A percentile compares a stretch with the other conserved stretches of the same genome.
Evolutionary conservation across 30 jellyfish, hydroid and myxozoan species (phyloP).

Genomic region (Chrysaora quinquecirrha): DNA sequence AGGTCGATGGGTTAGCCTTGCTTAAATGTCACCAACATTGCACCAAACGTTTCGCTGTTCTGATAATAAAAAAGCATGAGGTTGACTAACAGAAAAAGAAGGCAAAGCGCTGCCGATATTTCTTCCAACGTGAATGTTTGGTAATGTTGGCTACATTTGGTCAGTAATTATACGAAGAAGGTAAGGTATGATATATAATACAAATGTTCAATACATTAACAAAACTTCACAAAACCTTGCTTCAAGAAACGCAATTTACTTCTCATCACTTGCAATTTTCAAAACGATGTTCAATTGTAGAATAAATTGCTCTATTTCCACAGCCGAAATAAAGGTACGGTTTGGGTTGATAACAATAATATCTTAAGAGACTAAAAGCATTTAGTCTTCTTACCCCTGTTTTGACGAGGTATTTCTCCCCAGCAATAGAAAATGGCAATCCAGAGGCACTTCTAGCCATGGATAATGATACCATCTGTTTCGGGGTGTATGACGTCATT

Average conservation of each 20-base stretch:
- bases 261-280: no score
- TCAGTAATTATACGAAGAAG: no score
- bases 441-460: constrained; percentile 6
- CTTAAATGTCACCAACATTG: not conserved
- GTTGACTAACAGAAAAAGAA: not conserved
- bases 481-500: constrained; percentile 15
- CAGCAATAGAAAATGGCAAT: constrained; percentile 52
- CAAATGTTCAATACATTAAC: no score
- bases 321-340: no score
- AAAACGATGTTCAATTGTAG: no score
- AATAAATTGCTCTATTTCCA: no score
- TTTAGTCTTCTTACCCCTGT: constrained; percentile 54
- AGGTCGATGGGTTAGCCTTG: not conserved
- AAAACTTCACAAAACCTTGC: no score
- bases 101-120: not conserved
- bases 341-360: no score
- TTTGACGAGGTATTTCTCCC: constrained; percentile 34
- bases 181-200: no score
- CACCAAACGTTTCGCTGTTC: not conserved
- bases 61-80: not conserved
- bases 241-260: no score
- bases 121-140: not conserved
- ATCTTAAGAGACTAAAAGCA: no score
- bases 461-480: constrained; percentile 25
- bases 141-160: no score